Percentiles rank a stretch among this genome's conserved stretches.
Evolutionary conservation across 2,113 vertebrate species (phyloP).

Genomic region (Delphinapterus leucas): DNA sequence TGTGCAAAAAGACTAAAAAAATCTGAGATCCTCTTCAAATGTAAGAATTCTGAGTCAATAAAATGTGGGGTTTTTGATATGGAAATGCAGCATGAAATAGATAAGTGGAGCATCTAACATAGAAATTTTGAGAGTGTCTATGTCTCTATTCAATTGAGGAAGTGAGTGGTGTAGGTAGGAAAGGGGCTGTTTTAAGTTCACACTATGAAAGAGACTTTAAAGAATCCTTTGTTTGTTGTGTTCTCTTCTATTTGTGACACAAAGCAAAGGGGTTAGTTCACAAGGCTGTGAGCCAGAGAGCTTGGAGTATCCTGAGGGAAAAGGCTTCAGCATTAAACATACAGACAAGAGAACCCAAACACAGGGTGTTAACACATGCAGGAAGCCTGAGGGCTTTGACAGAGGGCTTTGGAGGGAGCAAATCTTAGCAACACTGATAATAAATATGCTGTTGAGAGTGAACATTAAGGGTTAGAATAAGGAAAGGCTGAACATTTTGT

Average conservation of each 20-base stretch:
- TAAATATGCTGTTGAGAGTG: slow-evolving; percentile 7
- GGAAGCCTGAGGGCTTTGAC: not conserved
- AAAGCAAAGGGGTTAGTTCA: not conserved
- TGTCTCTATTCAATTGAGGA: not conserved
- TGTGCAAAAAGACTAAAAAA: not conserved
- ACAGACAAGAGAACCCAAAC: not conserved
- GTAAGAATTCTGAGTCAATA: not conserved
- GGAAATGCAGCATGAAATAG: not conserved
- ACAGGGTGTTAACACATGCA: not conserved
- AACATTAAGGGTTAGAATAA: not conserved
- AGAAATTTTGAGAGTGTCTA: not conserved
- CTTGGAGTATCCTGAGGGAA: not conserved
- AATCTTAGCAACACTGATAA: not conserved
- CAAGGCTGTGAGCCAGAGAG: not conserved
- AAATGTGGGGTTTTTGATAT: not conserved
- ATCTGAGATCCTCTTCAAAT: not conserved
- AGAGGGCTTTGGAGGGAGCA: not conserved
- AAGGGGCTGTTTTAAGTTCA: not conserved
- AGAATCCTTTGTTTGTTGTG: not conserved
- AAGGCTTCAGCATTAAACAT: not conserved
- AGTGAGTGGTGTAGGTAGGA: not conserved
- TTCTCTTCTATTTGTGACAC: not conserved
- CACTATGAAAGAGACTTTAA: not conserved
- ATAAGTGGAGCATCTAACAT: not conserved
- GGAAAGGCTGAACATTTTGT: not conserved